Base-by-base conservation (phyloP, 2,113 vertebrate genomes). In the Nycticryphes semicollaris region DNA sequence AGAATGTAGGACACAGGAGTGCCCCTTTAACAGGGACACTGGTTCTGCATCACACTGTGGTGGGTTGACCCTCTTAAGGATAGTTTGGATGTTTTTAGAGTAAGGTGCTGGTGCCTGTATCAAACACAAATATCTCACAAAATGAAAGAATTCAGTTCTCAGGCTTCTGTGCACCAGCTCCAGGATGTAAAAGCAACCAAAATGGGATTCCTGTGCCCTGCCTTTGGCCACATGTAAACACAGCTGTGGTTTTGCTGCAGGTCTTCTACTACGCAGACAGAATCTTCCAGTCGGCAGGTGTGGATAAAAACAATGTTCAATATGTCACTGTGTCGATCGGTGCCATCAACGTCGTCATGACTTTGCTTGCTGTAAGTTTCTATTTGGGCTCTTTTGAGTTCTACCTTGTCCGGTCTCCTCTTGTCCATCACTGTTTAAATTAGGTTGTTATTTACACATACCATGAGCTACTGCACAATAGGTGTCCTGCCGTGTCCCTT, bases 241-340 rank as follows among this genome's bases (percentile, higher is more conserved):
- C 9, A 43, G 66, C 53, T 93, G 21, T 90, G 68, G 11, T 54
- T 70, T 60, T 51, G 30, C 86, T 89, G 60, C 97, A 99, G 99
- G 98, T 99, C 59, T 99, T 99, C 97, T 99, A 99, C 97, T 99
- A 99, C 0, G 98, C 99, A 3, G 98, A 99, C 93, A 97, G 92
- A 47, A 99, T 99, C 93, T 99, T 99, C 33, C 13, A 50, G 66
- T 96, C 93, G 0, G 99, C 99, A 1, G 99, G 99, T 2, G 98
- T 99, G 66, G 35, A 54, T 0, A 15, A 22, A 7, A 66, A 57
- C 4, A 92, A 98, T 0, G 95, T 99, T 63, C 99, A 99, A 62
- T 99, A 98, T 0, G 99, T 99, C 94, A 99, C 99, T 0, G 99
- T 98, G 21, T 99, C 98, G 12, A 99, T 98, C 0, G 99, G 99